These are phyloP conservation scores for Eurypyga helias DNA, from an alignment of 2,113 vertebrate species.

Conservation along the genomic window DNA sequence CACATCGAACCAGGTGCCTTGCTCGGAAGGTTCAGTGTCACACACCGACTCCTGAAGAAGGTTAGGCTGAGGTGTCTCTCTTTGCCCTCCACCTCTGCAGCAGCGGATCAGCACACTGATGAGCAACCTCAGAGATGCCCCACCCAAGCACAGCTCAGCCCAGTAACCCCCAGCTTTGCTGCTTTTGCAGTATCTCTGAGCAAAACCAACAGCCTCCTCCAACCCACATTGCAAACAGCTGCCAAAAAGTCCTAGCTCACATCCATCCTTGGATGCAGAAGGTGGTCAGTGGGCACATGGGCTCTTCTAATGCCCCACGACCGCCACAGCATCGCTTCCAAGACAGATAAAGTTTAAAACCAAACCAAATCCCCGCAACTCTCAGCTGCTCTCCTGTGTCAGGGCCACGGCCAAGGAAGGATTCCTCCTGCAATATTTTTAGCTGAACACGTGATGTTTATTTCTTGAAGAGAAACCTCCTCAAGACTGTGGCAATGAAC, in stretches of 20 bases:
- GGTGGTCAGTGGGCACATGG: neutral
- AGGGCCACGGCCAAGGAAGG: constrained; percentile 36
- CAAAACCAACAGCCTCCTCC: neutral
- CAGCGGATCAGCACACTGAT: neutral
- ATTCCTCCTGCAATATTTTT: constrained; percentile 62
- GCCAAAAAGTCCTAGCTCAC: neutral
- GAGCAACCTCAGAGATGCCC: neutral
- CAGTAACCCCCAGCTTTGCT: neutral
- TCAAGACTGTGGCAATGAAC: neutral
- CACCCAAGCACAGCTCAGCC: neutral
- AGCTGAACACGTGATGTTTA: constrained; percentile 14
- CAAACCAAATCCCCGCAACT: neutral
- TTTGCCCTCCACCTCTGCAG: neutral
- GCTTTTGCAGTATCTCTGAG: neutral
- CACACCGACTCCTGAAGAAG: neutral
- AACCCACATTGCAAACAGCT: rapidly evolving
- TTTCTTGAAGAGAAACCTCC: constrained; percentile 43
- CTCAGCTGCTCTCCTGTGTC: neutral
- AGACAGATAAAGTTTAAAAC: constrained; percentile 45
- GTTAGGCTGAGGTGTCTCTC: neutral
- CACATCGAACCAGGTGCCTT: rapidly evolving
- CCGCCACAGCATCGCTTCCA: neutral
- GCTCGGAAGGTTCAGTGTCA: neutral
- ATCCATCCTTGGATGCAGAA: neutral
- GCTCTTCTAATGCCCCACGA: neutral